A percentile compares a stretch with the other conserved stretches of the same genome.
These are phyloP conservation scores for Pygmarrhopalites habei DNA, from an alignment of 1,140 invertebrate species.

Conservation along the genomic window DNA sequence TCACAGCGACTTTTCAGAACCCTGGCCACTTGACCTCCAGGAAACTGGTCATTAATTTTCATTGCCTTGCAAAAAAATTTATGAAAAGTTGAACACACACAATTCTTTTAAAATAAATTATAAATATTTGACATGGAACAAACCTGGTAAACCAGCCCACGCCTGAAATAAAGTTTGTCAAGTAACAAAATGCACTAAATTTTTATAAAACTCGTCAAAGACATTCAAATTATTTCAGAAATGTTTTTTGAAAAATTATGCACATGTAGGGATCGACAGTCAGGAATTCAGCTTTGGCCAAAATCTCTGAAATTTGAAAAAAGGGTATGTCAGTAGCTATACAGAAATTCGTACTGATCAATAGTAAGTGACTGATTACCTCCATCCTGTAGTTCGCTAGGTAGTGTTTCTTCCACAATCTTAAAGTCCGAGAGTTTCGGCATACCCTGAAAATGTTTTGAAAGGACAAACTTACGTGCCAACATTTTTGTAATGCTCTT, in stretches of 20 bases:
- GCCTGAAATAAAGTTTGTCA: no score
- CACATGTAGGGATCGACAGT: conserved; percentile 56
- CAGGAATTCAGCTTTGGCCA: conserved; percentile 57
- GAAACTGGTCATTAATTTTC: conserved; percentile 14
- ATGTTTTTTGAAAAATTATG: no score
- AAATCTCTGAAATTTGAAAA: conserved; percentile 49
- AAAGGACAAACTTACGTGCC: conserved; percentile 23
- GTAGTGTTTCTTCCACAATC: conserved; percentile 28
- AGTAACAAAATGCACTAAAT: no score
- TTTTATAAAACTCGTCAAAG: no score
- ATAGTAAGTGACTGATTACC: conserved; percentile 10
- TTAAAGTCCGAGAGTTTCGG: conserved; percentile 31
- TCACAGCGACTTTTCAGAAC: conserved; percentile 54
- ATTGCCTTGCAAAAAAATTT: no score
- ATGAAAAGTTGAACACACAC: no score
- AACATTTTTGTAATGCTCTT: conserved; percentile 10
- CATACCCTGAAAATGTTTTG: conserved; percentile 21
- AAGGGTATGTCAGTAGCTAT: no score
- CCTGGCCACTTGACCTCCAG: conserved; percentile 29
- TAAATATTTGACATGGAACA: no score
- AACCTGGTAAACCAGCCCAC: no score
- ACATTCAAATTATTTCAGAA: no score
- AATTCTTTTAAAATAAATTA: no score
- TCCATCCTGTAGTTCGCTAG: conserved; percentile 27
- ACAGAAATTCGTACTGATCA: no score